Conservation (phyloP, 2,888 invertebrate species). For the Cheilosia impressa region DNA sequence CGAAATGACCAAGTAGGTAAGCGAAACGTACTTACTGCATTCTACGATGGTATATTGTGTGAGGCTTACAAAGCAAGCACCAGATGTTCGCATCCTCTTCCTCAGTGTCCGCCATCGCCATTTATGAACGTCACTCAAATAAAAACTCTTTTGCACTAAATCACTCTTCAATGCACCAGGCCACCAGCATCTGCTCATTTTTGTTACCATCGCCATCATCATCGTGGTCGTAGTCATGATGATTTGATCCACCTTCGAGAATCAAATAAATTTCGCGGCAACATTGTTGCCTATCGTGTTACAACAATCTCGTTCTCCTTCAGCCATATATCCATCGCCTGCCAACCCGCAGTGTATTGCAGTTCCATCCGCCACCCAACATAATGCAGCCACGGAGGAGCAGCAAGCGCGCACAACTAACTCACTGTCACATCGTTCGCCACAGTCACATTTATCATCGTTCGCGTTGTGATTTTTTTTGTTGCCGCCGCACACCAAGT, state of each 20-base stretch:
- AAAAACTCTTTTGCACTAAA: slow-evolving; percentile 28
- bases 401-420: slow-evolving; percentile 28
- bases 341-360: slow-evolving; percentile 21
- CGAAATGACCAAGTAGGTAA: too few relatives aligned
- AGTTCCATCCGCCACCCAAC: slow-evolving; percentile 22
- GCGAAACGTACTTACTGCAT: too few relatives aligned
- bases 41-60: too few relatives aligned
- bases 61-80: not conserved
- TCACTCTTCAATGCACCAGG: slow-evolving; percentile 25
- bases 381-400: not conserved
- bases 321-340: slow-evolving; percentile 35
- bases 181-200: slow-evolving; percentile 22
- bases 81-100: slow-evolving; percentile 7
- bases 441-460: slow-evolving; percentile 61
- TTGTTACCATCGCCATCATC: slow-evolving; percentile 13
- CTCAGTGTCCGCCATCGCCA: not conserved
- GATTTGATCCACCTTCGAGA: slow-evolving; percentile 41
- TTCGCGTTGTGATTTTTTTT: slow-evolving; percentile 33
- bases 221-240: not conserved
- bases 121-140: slow-evolving; percentile 13
- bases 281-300: slow-evolving; percentile 67
- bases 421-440: slow-evolving; percentile 57
- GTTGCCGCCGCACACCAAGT: slow-evolving; percentile 10
- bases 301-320: slow-evolving; percentile 47
- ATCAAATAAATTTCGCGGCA: slow-evolving; percentile 61